A percentile compares a stretch with the other conserved stretches of the same genome.
Conservation (phyloP, 2,113 vertebrate genomes). For the Misgurnus anguillicaudatus region DNA sequence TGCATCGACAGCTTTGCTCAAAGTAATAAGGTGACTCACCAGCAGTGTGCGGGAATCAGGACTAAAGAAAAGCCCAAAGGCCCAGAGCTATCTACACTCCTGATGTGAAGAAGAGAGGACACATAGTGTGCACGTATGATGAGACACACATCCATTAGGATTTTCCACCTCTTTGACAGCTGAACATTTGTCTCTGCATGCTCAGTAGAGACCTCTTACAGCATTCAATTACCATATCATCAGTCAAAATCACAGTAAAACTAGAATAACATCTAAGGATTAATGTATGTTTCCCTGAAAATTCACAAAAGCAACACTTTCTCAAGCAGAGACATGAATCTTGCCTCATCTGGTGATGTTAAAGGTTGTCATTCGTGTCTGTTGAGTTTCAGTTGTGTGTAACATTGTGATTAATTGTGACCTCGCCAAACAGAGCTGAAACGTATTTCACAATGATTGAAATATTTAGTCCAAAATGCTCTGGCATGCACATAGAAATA, state of each 20-base stretch:
- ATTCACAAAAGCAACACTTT: neutral
- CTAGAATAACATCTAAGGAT: neutral
- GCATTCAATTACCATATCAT: neutral
- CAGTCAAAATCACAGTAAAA: constrained; percentile 1
- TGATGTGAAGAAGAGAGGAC: neutral
- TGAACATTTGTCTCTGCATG: constrained; percentile 18
- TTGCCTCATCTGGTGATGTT: neutral
- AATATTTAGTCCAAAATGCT: constrained; percentile 1
- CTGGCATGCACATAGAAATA: neutral
- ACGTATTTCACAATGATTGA: neutral
- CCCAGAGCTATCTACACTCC: too few relatives aligned
- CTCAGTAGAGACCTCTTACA: neutral
- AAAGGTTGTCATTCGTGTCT: neutral
- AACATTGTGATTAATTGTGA: constrained; percentile 5
- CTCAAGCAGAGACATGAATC: constrained; percentile 13
- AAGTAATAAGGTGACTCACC: too few relatives aligned
- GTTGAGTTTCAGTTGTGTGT: neutral
- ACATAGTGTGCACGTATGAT: neutral
- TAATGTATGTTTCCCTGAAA: neutral
- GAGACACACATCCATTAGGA: neutral
- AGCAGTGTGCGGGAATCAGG: too few relatives aligned
- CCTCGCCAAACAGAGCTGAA: neutral
- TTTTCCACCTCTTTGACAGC: constrained; percentile 18
- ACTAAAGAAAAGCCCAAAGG: too few relatives aligned
- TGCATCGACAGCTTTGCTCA: too few relatives aligned